phyloP scores from a whole-genome alignment of 2,888 invertebrate species.

The Hydraecia micacea region DNA sequence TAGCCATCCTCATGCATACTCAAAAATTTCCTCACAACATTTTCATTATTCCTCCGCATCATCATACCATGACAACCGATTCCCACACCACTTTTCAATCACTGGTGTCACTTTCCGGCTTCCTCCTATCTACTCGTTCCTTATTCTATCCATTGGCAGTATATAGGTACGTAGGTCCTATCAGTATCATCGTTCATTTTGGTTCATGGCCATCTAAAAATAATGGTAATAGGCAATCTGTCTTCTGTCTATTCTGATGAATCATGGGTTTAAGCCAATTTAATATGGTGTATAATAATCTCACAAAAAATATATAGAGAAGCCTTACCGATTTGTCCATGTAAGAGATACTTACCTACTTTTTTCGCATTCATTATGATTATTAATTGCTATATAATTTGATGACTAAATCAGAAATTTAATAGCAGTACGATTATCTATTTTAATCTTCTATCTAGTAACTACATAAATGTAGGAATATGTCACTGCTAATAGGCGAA shows the following conservation, averaged over 20 bases:
- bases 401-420: background rate
- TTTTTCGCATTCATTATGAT: background rate
- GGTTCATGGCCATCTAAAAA: conserved; percentile 1
- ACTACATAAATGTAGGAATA: background rate
- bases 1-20: background rate
- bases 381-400: conserved; percentile 2
- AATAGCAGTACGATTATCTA: background rate
- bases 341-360: background rate
- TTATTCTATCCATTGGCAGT: background rate
- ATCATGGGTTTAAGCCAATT: conserved; percentile 12
- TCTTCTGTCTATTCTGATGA: conserved; percentile 5
- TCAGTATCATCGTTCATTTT: background rate
- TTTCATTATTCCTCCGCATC: background rate
- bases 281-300: background rate
- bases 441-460: background rate
- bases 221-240: conserved; percentile 9
- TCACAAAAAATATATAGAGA: background rate
- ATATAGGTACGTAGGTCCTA: background rate
- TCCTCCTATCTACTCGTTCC: too few relatives aligned
- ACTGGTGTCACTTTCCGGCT: too few relatives aligned
- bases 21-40: background rate
- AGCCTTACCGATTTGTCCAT: conserved; percentile 3
- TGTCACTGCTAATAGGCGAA: too few relatives aligned
- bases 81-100: background rate
- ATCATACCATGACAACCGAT: background rate